phyloP scores from a whole-genome alignment of 2,113 vertebrate genomes.

The Scomber scombrus region DNA sequence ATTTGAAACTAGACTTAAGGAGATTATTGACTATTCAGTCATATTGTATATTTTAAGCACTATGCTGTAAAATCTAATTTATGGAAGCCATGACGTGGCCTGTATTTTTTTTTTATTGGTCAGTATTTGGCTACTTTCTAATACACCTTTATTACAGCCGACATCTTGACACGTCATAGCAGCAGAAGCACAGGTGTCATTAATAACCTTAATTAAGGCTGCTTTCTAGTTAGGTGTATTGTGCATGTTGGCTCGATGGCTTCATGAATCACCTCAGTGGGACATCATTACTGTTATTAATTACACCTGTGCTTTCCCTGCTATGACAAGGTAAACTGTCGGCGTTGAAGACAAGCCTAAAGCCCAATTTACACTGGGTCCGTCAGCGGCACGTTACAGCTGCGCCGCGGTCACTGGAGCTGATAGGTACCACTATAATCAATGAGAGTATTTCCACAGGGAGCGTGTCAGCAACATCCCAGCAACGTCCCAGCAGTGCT shows the following conservation, averaged over 20 bases:
- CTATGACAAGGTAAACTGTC: background rate
- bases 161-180: background rate
- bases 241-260: slow-evolving; percentile 2
- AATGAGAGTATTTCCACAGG: too few relatives aligned
- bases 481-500: too few relatives aligned
- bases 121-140: background rate
- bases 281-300: slow-evolving; percentile 12
- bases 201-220: slow-evolving; percentile 12
- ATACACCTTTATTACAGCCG: background rate
- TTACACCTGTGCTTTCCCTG: background rate
- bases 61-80: background rate
- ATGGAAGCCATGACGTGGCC: background rate
- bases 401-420: too few relatives aligned
- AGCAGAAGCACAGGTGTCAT: background rate
- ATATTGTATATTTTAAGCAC: background rate
- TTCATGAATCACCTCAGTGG: slow-evolving; percentile 13
- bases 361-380: too few relatives aligned
- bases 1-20: too few relatives aligned
- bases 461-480: too few relatives aligned
- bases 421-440: too few relatives aligned
- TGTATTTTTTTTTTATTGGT: too few relatives aligned
- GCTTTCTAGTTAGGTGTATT: background rate
- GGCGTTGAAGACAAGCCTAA: background rate
- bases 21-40: background rate
- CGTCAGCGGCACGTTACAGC: too few relatives aligned